Percentiles rank a stretch among this genome's conserved stretches.
These are phyloP conservation scores for Trichopoda pennipes DNA, from an alignment of 2,888 invertebrate genomes.

Conservation along the genomic window DNA sequence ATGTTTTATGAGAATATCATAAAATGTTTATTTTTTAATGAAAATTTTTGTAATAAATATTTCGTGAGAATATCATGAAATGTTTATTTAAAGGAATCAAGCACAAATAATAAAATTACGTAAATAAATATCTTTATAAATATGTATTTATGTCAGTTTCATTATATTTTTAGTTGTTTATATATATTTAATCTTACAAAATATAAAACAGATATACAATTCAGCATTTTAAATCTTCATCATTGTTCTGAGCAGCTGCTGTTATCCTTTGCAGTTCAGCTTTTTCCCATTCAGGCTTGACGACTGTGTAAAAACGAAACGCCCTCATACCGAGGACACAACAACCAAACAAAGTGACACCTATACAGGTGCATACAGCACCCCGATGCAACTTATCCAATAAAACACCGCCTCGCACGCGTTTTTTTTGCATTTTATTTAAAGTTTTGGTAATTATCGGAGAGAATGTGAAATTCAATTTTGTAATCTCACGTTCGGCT, in stretches of 20 bases:
- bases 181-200: background rate
- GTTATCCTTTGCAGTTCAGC: conserved; percentile 81
- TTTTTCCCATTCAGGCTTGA: conserved; percentile 81
- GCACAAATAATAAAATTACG: too few relatives aligned
- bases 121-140: too few relatives aligned
- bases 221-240: conserved; percentile 76
- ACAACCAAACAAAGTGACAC: conserved; percentile 82
- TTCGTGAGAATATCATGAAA: too few relatives aligned
- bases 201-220: background rate
- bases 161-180: background rate
- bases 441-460: background rate
- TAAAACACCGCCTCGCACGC: conserved; percentile 75
- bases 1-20: too few relatives aligned
- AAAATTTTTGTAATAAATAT: too few relatives aligned
- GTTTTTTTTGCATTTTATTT: conserved; percentile 78
- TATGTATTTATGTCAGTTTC: background rate
- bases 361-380: conserved; percentile 82
- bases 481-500: background rate
- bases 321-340: conserved; percentile 81
- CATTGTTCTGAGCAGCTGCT: conserved; percentile 81
- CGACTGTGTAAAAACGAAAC: conserved; percentile 82
- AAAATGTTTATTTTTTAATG: too few relatives aligned
- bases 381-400: conserved; percentile 83
- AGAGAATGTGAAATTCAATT: background rate
- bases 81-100: too few relatives aligned